A percentile compares a stretch with the other conserved stretches of the same genome.
Conservation (phyloP, 2,797 vertebrate genomes). For the Champsocephalus gunnari region DNA sequence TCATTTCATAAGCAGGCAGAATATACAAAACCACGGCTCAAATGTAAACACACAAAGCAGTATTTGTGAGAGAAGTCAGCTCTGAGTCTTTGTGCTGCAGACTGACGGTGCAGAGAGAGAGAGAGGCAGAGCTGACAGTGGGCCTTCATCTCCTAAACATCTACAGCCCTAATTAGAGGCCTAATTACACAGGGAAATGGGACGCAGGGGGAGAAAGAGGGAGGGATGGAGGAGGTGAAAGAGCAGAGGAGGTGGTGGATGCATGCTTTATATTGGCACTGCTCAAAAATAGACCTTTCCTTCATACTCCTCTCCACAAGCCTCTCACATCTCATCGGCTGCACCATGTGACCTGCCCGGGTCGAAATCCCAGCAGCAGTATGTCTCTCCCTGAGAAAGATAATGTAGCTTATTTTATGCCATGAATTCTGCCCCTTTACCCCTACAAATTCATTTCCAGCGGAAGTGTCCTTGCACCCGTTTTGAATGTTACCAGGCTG, state of each 20-base stretch:
- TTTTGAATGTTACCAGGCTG: too few species aligned
- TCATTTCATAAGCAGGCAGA: conserved; percentile 20
- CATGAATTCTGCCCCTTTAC: neutral
- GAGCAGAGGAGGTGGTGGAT: conserved; percentile 29
- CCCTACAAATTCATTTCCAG: neutral
- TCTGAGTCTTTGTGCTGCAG: conserved; percentile 42
- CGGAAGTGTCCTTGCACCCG: neutral
- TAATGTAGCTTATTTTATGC: neutral
- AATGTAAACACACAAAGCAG: conserved; percentile 23
- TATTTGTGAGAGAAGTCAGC: conserved; percentile 32
- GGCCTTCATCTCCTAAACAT: conserved; percentile 71
- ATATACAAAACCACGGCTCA: conserved; percentile 19
- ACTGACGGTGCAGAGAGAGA: conserved; percentile 24
- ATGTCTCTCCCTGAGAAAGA: neutral
- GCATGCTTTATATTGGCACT: conserved; percentile 64
- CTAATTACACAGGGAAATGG: conserved; percentile 79
- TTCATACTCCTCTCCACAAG: conserved; percentile 7
- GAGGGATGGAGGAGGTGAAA: conserved; percentile 48
- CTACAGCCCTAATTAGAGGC: conserved; percentile 77
- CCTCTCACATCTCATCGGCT: conserved; percentile 50
- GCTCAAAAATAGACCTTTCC: conserved; percentile 75
- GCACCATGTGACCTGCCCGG: conserved; percentile 63
- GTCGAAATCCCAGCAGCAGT: conserved; percentile 63
- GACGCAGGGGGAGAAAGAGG: conserved; percentile 61
- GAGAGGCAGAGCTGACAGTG: conserved; percentile 42